Base-by-base conservation (phyloP, 2,888 invertebrate genomes). In the Pinctada fucata region DNA sequence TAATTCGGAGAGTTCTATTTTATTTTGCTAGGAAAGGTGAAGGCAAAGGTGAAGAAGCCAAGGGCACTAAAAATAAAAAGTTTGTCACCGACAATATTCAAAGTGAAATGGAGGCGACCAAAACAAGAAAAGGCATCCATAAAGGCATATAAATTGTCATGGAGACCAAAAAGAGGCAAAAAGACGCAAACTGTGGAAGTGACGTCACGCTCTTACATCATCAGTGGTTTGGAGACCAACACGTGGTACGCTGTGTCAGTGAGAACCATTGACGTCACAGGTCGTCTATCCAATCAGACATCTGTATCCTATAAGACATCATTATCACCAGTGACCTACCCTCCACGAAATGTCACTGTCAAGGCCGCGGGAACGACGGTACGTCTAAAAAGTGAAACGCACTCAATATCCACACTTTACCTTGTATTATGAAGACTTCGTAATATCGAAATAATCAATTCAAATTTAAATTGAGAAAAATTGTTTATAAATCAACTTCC, bases 231-330 rank as follows among this genome's bases (percentile, higher is more conserved):
- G 6, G 70, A 76, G 49, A 78, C 81, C 0, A 70, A 79, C n/a
- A 83, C 84, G 2, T 51, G 80, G 13, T 86, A 86, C 66, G 79
- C 83, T 0, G 79, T 86, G 8, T 74, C 67, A 3, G 80, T 85
- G 6, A 73, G 80, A 45, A 76, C 83, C 1, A 73, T 82, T 3
- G 64, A 66, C 5, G 70, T 70, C 8, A 76, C 78, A 4, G 50
- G 63, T 6, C 52, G 75, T n/a, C 16, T 72, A 13, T 80, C 80
- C 2, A 65, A 75, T 5, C n/a, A 66, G 3, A 31, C 64, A 2
- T 64, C 49, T 3, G 68, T 75, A n/a, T 52, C 68, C 5, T 70
- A 68, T 51, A 71, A 63, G 8, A 80, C 80, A 2, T 52, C 51
- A 50, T n/a, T 47, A 16, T 47, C 66, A n/a, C 31, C 67, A 10